phyloP scores from a whole-genome alignment of 2,113 vertebrate species.

The Paramormyrops kingsleyae region DNA sequence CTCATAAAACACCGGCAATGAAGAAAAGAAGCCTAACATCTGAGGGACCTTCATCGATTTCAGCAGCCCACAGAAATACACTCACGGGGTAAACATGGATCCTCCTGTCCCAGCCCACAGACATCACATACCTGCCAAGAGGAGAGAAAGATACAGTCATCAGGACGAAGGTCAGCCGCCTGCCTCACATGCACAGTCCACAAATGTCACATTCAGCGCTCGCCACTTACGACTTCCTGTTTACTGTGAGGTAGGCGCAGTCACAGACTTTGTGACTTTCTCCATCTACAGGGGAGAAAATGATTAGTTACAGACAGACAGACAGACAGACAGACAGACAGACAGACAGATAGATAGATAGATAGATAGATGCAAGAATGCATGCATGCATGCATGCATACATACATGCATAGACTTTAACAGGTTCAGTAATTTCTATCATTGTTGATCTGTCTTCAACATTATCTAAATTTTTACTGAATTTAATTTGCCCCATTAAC shows the following conservation, averaged over 20 bases:
- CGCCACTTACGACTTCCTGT: conserved; percentile 61
- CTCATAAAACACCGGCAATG: background rate
- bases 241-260: conserved; percentile 58
- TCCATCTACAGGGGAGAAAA: conserved; percentile 44
- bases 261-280: conserved; percentile 57
- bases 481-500: no score
- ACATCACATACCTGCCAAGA: conserved; percentile 58
- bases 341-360: background rate
- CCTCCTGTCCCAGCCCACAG: conserved; percentile 61
- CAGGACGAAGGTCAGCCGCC: background rate
- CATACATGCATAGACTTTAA: background rate
- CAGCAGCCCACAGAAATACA: conserved; percentile 30
- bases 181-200: no score
- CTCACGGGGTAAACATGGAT: conserved; percentile 66
- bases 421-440: background rate
- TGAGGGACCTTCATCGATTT: background rate
- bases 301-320: background rate
- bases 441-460: background rate
- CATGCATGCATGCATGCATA: no score
- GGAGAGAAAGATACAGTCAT: conserved; percentile 13
- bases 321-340: background rate
- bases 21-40: background rate
- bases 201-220: background rate
- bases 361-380: background rate
- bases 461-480: background rate